These are phyloP conservation scores for Smutsia gigantea DNA, from an alignment of 2,797 vertebrate genomes.

Conservation along the genomic window DNA sequence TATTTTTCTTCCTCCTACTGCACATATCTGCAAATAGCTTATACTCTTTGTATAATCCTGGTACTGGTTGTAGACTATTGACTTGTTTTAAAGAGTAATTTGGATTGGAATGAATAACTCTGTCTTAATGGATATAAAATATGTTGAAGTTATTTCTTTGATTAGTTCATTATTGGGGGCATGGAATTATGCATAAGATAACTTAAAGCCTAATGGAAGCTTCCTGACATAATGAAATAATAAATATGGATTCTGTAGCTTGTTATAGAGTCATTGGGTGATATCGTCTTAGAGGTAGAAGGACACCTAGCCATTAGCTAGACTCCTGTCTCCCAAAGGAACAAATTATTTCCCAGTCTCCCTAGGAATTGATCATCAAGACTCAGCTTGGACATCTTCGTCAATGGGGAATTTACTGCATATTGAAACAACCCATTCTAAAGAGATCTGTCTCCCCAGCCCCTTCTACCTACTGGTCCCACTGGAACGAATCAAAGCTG, in stretches of 20 bases:
- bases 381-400: background rate
- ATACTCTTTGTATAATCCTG: constrained; percentile 7
- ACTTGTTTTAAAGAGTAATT: constrained; percentile 76
- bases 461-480: background rate
- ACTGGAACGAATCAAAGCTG: background rate
- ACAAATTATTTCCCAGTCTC: background rate
- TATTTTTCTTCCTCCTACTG: constrained; percentile 67
- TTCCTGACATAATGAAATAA: constrained; percentile 45
- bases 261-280: background rate
- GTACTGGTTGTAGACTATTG: constrained; percentile 68
- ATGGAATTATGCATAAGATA: constrained; percentile 67
- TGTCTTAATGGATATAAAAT: constrained; percentile 77
- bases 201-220: constrained; percentile 70
- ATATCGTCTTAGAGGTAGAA: background rate
- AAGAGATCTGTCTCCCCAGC: background rate
- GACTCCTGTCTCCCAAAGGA: background rate
- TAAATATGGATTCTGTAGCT: background rate
- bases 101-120: constrained; percentile 75
- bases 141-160: constrained; percentile 64
- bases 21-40: constrained; percentile 52
- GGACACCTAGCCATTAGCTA: background rate
- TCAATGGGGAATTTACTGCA: background rate
- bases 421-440: background rate
- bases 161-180: constrained; percentile 64
- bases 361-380: background rate